These are phyloP conservation scores for Allobates femoralis DNA, from an alignment of 2,797 vertebrate genomes.

Conservation along the genomic window DNA sequence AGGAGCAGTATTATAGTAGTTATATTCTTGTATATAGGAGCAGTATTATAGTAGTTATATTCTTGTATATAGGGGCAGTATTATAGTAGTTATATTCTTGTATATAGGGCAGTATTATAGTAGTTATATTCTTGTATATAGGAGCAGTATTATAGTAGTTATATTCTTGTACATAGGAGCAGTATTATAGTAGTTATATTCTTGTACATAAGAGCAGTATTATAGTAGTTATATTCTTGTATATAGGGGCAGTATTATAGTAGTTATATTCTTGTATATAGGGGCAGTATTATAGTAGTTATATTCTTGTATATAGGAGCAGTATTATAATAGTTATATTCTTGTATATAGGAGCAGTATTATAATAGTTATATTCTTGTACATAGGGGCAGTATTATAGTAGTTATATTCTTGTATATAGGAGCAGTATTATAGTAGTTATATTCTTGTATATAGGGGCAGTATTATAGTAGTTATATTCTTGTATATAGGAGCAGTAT, in stretches of 20 bases:
- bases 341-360: too few relatives aligned
- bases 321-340: too few relatives aligned
- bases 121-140: neutral
- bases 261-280: conserved; percentile 12
- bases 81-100: neutral
- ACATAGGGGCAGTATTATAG: conserved; percentile 3
- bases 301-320: too few relatives aligned
- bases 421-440: too few relatives aligned
- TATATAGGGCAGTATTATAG: too few relatives aligned
- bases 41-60: conserved; percentile 11
- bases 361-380: too few relatives aligned
- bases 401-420: conserved; percentile 16
- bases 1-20: neutral
- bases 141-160: neutral
- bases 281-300: too few relatives aligned
- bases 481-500: conserved; percentile 2
- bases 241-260: neutral
- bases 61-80: neutral
- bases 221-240: neutral
- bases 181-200: too few relatives aligned
- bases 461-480: too few relatives aligned
- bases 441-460: too few relatives aligned
- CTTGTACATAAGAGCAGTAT: too few relatives aligned
- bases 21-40: conserved; percentile 5
- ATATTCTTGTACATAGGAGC: conserved; percentile 5